Evolutionary conservation across 2,797 vertebrate genomes (phyloP).

Genomic region (Cuculus canorus): DNA sequence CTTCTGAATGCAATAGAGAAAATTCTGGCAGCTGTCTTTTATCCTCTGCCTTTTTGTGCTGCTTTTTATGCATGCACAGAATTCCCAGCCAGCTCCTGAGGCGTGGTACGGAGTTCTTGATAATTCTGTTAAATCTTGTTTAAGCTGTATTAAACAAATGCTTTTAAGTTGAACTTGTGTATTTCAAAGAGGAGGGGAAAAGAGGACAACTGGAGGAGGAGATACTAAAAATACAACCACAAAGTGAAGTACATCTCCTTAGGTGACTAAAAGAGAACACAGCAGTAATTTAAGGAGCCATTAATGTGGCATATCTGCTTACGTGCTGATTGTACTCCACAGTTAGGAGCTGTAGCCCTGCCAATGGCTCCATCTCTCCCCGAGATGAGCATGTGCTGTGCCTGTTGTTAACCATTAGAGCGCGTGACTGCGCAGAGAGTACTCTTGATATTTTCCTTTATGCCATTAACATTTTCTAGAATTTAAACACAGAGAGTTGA

Average conservation of each 20-base stretch:
- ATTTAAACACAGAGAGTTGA: neutral
- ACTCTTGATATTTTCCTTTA: neutral
- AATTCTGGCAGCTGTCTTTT: neutral
- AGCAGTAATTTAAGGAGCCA: neutral
- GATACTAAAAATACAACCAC: neutral
- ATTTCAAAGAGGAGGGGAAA: neutral
- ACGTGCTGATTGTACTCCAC: neutral
- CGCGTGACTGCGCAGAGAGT: too few relatives aligned
- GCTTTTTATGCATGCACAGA: neutral
- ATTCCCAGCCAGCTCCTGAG: neutral
- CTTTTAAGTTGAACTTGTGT: neutral
- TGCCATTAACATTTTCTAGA: neutral
- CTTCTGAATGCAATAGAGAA: neutral
- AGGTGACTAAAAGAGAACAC: neutral
- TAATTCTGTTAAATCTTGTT: neutral
- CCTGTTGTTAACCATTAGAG: neutral
- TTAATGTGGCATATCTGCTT: neutral
- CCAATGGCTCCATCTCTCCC: neutral
- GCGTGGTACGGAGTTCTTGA: neutral
- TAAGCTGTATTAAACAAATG: neutral
- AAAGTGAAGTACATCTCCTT: neutral
- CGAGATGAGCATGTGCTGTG: accelerated
- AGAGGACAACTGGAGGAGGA: neutral
- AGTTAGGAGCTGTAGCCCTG: neutral
- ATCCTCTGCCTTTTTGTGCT: neutral